These are phyloP conservation scores for Glossophaga mutica DNA, from an alignment of 2,797 vertebrate genomes.

Conservation along the genomic window DNA sequence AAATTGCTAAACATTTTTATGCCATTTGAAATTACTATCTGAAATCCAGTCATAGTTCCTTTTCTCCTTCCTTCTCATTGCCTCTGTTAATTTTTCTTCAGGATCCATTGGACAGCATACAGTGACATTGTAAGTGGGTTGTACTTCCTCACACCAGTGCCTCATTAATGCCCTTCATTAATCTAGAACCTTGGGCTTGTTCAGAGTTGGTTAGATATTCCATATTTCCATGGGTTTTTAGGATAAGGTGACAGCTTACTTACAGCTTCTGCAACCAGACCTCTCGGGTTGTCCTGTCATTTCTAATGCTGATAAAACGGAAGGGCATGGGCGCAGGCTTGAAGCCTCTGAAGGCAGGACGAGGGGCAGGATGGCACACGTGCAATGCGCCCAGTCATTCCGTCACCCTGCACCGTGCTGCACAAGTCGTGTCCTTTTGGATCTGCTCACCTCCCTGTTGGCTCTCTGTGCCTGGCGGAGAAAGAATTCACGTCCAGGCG, in stretches of 20 bases:
- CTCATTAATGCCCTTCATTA: conserved; percentile 83
- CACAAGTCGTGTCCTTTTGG: background rate
- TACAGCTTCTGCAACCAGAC: conserved; percentile 76
- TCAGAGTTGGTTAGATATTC: conserved; percentile 80
- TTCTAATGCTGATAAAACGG: conserved; percentile 81
- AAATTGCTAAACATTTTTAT: conserved; percentile 50
- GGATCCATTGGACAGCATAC: conserved; percentile 63
- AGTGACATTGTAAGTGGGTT: conserved; percentile 79
- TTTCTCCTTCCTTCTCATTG: conserved; percentile 47
- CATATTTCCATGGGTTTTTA: conserved; percentile 77
- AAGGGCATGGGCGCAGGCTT: conserved; percentile 63
- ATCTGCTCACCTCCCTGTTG: conserved; percentile 7
- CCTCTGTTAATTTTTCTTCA: conserved; percentile 79
- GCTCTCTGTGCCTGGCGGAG: background rate
- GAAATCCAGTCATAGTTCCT: conserved; percentile 13
- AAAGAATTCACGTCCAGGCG: background rate
- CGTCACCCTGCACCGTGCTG: background rate
- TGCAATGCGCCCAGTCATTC: background rate
- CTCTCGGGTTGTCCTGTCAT: conserved; percentile 74
- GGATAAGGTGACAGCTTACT: conserved; percentile 78
- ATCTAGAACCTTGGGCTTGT: conserved; percentile 82
- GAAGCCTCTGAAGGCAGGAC: conserved; percentile 54
- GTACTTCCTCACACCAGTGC: conserved; percentile 79
- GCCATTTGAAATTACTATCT: conserved; percentile 54
- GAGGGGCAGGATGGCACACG: background rate